phyloP scores from a whole-genome alignment of 2,113 vertebrate species.

The Pseudolaguvia tuberculata region DNA sequence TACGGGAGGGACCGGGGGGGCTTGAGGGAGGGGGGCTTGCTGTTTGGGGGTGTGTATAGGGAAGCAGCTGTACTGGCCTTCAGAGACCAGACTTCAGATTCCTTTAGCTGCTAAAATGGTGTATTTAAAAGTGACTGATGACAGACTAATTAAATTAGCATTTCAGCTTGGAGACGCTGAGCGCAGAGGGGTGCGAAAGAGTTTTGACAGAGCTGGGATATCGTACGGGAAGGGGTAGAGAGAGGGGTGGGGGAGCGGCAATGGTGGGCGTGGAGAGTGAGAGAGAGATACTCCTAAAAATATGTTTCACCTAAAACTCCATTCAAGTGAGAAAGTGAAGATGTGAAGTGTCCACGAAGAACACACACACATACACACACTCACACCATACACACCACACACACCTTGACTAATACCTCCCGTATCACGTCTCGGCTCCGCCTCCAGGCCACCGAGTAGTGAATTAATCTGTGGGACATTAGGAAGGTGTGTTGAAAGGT shows the following conservation, averaged over 20 bases:
- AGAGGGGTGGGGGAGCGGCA: background rate
- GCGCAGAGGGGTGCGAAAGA: conserved; percentile 60
- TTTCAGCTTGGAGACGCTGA: conserved; percentile 58
- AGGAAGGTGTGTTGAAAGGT: conserved; percentile 99
- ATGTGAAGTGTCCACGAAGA: background rate
- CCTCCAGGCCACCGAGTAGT: conserved; percentile 73
- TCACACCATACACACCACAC: conserved; percentile 37
- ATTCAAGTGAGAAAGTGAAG: conserved; percentile 30
- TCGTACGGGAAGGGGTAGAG: background rate
- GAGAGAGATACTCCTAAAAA: background rate
- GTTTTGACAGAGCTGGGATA: conserved; percentile 50
- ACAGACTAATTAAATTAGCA: conserved; percentile 70
- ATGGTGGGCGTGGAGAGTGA: background rate
- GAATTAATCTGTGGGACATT: conserved; percentile 99
- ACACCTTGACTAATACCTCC: conserved; percentile 56
- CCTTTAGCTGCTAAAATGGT: conserved; percentile 52
- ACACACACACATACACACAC: conserved; percentile 21
- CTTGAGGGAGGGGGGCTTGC: background rate
- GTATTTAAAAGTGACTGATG: conserved; percentile 68
- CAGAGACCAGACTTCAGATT: conserved; percentile 29
- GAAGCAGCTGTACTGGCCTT: background rate
- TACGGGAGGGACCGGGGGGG: background rate
- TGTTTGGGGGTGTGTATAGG: no score
- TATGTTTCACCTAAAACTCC: conserved; percentile 13
- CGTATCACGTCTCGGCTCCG: conserved; percentile 35